phyloP scores from a whole-genome alignment of 2,888 invertebrate species.

The Sesia apiformis region DNA sequence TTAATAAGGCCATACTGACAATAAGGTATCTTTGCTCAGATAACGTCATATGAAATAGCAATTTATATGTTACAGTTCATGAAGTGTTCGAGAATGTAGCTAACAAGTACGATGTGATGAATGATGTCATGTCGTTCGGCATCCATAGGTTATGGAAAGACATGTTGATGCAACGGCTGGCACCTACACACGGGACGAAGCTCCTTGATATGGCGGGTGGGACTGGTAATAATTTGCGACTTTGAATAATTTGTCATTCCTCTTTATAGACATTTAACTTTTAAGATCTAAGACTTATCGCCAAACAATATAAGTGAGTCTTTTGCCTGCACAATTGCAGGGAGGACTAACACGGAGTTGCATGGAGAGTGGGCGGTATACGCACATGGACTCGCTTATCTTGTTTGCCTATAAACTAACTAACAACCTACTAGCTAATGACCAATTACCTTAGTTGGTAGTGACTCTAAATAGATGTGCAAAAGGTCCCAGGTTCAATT shows the following conservation, averaged over 20 bases:
- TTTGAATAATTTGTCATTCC: background rate
- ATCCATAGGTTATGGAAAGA: slow-evolving; percentile 98
- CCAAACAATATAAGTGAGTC: background rate
- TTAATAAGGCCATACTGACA: too few species aligned
- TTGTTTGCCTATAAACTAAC: background rate
- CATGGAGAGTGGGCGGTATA: too few species aligned
- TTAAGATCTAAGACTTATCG: background rate
- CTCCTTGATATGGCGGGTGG: slow-evolving; percentile 98
- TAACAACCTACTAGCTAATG: too few species aligned
- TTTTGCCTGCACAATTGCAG: background rate
- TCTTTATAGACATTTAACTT: background rate
- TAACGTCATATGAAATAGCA: too few species aligned
- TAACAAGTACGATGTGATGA: slow-evolving; percentile 95
- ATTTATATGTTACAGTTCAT: slow-evolving; percentile 78
- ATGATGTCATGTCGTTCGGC: slow-evolving; percentile 97
- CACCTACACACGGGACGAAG: slow-evolving; percentile 82
- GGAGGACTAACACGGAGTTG: too few species aligned
- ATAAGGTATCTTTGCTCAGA: too few species aligned
- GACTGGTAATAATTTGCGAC: slow-evolving; percentile 76
- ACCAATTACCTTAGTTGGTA: too few species aligned
- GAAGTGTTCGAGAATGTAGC: slow-evolving; percentile 97
- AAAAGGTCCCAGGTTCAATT: too few species aligned
- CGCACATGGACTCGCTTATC: background rate
- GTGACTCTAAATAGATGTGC: too few species aligned
- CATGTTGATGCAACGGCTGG: slow-evolving; percentile 86